phyloP scores from a whole-genome alignment of 1,140 invertebrate genomes.

The Drosophila tsacasi region DNA sequence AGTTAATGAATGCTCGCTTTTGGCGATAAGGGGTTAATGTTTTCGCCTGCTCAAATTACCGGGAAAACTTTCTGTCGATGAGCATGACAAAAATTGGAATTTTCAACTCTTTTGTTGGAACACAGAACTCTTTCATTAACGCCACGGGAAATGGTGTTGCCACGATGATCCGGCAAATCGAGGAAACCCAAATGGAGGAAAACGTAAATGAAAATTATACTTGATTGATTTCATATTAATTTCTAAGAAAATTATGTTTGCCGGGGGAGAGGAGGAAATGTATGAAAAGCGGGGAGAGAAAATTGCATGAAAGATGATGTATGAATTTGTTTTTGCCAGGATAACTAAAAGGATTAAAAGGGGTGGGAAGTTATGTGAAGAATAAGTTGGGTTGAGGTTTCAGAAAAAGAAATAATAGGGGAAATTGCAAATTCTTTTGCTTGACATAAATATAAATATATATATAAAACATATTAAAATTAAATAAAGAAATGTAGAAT shows the following conservation, averaged over 20 bases:
- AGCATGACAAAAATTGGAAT: slow-evolving; percentile 72
- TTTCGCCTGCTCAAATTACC: slow-evolving; percentile 69
- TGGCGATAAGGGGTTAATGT: slow-evolving; percentile 78
- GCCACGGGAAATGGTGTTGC: slow-evolving; percentile 3
- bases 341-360: slow-evolving; percentile 21
- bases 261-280: slow-evolving; percentile 9
- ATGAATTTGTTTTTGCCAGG: slow-evolving; percentile 13
- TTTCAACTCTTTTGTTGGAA: slow-evolving; percentile 45
- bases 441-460: neutral
- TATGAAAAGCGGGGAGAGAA: neutral
- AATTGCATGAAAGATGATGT: slow-evolving; percentile 54
- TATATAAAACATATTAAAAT: neutral
- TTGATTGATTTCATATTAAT: slow-evolving; percentile 81
- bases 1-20: slow-evolving; percentile 72
- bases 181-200: slow-evolving; percentile 22
- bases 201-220: slow-evolving; percentile 63
- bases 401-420: neutral
- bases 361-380: too few relatives aligned
- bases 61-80: slow-evolving; percentile 39
- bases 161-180: slow-evolving; percentile 57
- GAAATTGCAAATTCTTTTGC: neutral
- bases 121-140: slow-evolving; percentile 74
- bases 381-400: neutral
- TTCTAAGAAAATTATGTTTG: slow-evolving; percentile 63
- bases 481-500: neutral